Evolutionary conservation across 1,140 invertebrate genomes (phyloP), one percentile per base, ranked within the genome.

Genomic region (Listronotus oregonensis): DNA sequence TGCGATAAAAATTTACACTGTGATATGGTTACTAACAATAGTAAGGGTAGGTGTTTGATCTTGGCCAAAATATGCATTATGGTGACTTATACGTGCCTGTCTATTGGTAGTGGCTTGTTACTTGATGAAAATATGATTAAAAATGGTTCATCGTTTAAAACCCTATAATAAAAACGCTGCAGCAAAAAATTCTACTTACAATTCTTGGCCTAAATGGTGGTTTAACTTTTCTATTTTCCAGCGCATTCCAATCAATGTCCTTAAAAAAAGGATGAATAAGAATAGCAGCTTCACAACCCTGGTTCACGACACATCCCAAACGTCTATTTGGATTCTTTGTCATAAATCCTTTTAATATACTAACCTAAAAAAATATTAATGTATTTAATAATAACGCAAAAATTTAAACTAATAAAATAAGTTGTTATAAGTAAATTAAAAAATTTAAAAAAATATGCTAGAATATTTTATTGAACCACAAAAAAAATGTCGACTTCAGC

Each of bases 201-300:
- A 98, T 96, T 89, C 94, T 97, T 67, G 97, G 97, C 79, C 92
- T 94, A 84, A 99, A 99, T 69, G 97, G 97, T 73, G 97, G 96
- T 79, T 94, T 94, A 47, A 99, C 88, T 82, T 90, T 90, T 49
- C 95, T 85, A 57, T 86, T 86, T 81, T 97, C 95, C 47, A 99
- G 85, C 61, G 92, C 91, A 64, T 92, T 90, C 97, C 97, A 99
- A 78, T 99, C 95, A 73, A 99, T 91, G 68, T 96, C 93, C 75
- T 87, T 87, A 84, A 99, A 99, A 85, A 99, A 99, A 50, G 94
- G 84, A 85, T 99, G 97, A 69, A 83, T 82, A 67, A 91, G 85
- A 76, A 99, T 99, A 34, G 95, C 93, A 66, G 86, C 87, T 80
- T 94, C 94, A 34, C 87, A 87, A 34, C 89, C 89, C 66, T 77